A percentile compares a stretch with the other conserved stretches of the same genome.
Evolutionary conservation across 2,888 invertebrate genomes (phyloP).

Genomic region (Anoplius nigerrimus): DNA sequence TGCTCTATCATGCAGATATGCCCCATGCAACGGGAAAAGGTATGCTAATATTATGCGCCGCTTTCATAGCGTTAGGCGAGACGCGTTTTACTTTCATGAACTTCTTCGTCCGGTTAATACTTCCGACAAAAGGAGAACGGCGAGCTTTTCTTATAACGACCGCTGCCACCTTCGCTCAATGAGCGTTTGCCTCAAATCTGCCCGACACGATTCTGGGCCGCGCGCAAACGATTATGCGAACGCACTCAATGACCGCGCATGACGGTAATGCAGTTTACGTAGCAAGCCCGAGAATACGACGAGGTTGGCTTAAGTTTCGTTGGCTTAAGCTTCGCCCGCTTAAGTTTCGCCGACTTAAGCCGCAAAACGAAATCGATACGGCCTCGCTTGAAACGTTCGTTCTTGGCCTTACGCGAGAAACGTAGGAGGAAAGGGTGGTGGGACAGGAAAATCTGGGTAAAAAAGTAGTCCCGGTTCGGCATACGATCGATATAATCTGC

Average conservation of each 20-base stretch:
- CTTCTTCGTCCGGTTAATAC: slow-evolving; percentile 57
- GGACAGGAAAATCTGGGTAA: neutral
- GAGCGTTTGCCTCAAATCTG: neutral
- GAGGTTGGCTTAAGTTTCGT: too few relatives aligned
- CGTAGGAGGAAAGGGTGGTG: too few relatives aligned
- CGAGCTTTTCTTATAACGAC: too few relatives aligned
- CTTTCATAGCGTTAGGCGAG: slow-evolving; percentile 55
- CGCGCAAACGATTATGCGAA: too few relatives aligned
- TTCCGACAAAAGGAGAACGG: slow-evolving; percentile 39
- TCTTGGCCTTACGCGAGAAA: too few relatives aligned
- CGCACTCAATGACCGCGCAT: too few relatives aligned
- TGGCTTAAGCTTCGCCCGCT: too few relatives aligned
- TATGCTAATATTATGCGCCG: slow-evolving; percentile 63
- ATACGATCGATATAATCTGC: neutral
- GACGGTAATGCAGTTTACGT: too few relatives aligned
- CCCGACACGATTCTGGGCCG: neutral
- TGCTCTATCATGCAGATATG: slow-evolving; percentile 61
- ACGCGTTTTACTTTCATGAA: slow-evolving; percentile 63
- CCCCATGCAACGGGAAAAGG: slow-evolving; percentile 42
- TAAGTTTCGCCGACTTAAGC: too few relatives aligned
- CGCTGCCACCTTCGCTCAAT: neutral
- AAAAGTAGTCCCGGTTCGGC: neutral
- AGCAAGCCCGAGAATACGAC: too few relatives aligned
- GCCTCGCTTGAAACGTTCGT: too few relatives aligned
- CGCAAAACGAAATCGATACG: too few relatives aligned